Base-by-base conservation (phyloP, 1,140 invertebrate genomes). In the Heterodera schachtii region DNA sequence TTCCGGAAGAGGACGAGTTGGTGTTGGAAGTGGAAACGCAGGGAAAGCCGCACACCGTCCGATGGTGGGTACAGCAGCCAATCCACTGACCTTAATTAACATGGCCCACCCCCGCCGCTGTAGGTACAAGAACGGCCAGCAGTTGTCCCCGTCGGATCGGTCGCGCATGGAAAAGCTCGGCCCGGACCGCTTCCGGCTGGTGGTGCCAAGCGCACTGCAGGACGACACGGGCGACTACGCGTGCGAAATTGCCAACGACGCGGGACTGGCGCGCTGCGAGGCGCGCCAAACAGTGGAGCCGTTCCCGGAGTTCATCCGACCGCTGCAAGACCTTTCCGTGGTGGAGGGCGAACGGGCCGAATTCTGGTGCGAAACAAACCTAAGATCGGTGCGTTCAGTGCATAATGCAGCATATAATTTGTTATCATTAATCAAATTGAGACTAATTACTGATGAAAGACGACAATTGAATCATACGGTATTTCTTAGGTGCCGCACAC, bases 41-140 rank as follows among this genome's bases (percentile, higher is more conserved):
- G 93, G 2, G 93, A 94, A 75, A 94, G 93, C 88, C 93, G 92
- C 3, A 92, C 31, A 49, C 47, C 6, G 82, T 87, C 43, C 80
- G 83, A 73, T 87, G 84, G 84, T 84, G 46, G 44, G 84, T 44
- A 4, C 0, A 31, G 31, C 31, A 31, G 31, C 31, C 31, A 31
- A 31, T 31, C 31, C 31, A 31, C 31, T 31, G 31, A 31, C 31
- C 31, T 31, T 31, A 31, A 31, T 31, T 31, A 31, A 31, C 31
- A 31, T 31, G 31, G 31, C 31, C 31, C 31, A 31, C 31, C 31
- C 31, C 49, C 6, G 49, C 6, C 49, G 6, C n/a, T 9, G 7
- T 3, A 71, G 88, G 86, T 89, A 84, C 85, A 90, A 89, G 74
- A 90, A 90, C 79, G 89, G 87, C 67, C 78, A 84, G 74, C 82